Conservation (phyloP, 2,113 vertebrate species). For the Nannobrachium achirus region DNA sequence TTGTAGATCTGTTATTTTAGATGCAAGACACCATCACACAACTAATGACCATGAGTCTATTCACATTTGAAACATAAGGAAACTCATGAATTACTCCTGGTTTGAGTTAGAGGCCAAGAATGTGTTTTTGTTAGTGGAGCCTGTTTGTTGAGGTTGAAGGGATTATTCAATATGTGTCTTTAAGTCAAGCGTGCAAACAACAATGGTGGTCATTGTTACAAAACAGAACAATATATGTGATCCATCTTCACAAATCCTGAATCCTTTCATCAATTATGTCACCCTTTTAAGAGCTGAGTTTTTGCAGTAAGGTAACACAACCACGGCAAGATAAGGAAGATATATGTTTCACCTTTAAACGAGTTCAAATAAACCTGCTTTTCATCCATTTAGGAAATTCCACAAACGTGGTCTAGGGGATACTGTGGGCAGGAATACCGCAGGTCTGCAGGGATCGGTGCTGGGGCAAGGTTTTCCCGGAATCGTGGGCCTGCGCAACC, state of each 20-base stretch:
- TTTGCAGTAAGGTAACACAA: constrained; percentile 51
- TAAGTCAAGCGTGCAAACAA: no score
- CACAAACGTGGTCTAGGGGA: constrained; percentile 56
- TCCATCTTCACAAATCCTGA: constrained; percentile 35
- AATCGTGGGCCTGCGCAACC: constrained; percentile 66
- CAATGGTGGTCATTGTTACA: no score
- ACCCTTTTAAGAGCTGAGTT: constrained; percentile 42
- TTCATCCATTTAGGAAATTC: constrained; percentile 75
- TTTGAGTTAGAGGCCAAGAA: no score
- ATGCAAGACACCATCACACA: no score
- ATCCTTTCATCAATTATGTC: constrained; percentile 24
- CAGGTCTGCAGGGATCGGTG: constrained; percentile 66
- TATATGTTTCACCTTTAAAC: constrained; percentile 63
- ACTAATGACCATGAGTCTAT: no score
- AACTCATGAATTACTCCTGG: no score
- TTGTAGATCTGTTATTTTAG: no score
- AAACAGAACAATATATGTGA: constrained; percentile 21
- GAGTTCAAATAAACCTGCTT: constrained; percentile 71
- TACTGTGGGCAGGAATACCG: constrained; percentile 73
- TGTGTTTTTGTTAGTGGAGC: no score
- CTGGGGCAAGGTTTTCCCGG: constrained; percentile 65
- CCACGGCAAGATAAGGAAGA: constrained; percentile 53
- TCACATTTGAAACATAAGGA: no score
- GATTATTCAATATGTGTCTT: no score
- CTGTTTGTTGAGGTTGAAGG: no score